Base-by-base conservation (phyloP, 1,140 invertebrate genomes). In the Zophobas atratus region DNA sequence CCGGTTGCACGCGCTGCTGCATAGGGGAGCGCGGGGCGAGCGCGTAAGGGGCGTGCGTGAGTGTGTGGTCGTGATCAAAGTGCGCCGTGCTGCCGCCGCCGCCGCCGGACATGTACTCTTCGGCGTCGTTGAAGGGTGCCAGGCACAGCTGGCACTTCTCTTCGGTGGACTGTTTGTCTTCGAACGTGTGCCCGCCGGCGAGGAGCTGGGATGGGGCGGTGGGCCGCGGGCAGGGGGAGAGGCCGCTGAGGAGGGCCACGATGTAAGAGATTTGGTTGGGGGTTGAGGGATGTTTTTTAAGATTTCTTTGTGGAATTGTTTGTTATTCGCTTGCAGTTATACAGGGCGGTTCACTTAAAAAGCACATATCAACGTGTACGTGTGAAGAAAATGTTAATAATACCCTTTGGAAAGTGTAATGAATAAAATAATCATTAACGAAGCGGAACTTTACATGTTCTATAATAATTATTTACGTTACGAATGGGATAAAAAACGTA, bases 91-190 rank as follows among this genome's bases (percentile, higher is more conserved):
- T 20, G 20, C 20, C 20, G 20, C 20, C 20, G 20, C 20, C 20
- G 20, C 20, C 20, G 20, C 20, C 20, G 43, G 43, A 46, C 49
- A 74, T 74, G 71, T 71, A 4, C 39, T 56, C 53, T 4, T 53
- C 70, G 32, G 41, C 53, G 48, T 20, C 20, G 20, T 20, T 20
- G 36, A 75, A 53, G 63, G 38, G 49, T 43, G 41, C 49, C 32
- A 36, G 63, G 46, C 36, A 63, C 41, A 77, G 6, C 33, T 77
- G 76, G 67, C 76, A 55, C 38, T 77, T 72, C 43, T 72, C 70
- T 20, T 77, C 76, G 1, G 48, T 77, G 36, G 76, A 77, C 43
- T 77, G 76, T 70, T 55, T 77, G 43, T 5, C 76, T 4, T 48
- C 51, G 4, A 33, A 32, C 8, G 55, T 57, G 67, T 71, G 75